phyloP scores from a whole-genome alignment of 2,113 vertebrate genomes.

The Patagioenas fasciata region DNA sequence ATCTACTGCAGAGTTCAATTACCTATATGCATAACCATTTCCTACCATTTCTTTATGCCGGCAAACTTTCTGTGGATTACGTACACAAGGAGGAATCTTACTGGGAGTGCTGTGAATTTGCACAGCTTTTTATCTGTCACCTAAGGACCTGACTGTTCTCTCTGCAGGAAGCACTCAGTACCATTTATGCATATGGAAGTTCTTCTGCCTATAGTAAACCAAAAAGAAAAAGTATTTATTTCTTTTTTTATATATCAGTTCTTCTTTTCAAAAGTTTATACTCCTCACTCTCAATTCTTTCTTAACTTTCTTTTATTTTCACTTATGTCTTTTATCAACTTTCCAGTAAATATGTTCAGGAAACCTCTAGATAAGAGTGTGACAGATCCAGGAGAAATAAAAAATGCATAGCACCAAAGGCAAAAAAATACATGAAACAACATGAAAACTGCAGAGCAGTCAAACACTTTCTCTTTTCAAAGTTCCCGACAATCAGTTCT shows the following conservation, averaged over 20 bases:
- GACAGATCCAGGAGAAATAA: constrained; percentile 19
- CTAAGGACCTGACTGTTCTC: not conserved
- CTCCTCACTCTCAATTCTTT: not conserved
- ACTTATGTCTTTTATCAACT: not conserved
- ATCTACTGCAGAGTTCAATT: not conserved
- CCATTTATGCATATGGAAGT: not conserved
- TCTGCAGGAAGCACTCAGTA: not conserved
- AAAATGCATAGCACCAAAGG: constrained; percentile 1
- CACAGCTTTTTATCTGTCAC: constrained; percentile 1
- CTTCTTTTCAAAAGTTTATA: not conserved
- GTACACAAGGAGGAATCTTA: not conserved
- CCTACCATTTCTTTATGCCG: not conserved
- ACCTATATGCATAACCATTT: not conserved
- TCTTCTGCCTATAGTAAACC: not conserved
- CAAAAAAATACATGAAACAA: constrained; percentile 3
- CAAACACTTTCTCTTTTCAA: not conserved
- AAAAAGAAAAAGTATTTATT: not conserved
- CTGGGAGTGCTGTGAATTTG: not conserved
- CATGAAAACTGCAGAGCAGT: not conserved
- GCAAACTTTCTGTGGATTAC: not conserved
- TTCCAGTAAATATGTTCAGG: not conserved
- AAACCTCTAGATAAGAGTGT: constrained; percentile 22
- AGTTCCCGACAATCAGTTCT: not conserved
- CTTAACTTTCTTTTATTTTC: not conserved
- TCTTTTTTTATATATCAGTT: not conserved